Evolutionary conservation across 2,888 invertebrate species (phyloP).

Genomic region (Hanleya hanleyi): DNA sequence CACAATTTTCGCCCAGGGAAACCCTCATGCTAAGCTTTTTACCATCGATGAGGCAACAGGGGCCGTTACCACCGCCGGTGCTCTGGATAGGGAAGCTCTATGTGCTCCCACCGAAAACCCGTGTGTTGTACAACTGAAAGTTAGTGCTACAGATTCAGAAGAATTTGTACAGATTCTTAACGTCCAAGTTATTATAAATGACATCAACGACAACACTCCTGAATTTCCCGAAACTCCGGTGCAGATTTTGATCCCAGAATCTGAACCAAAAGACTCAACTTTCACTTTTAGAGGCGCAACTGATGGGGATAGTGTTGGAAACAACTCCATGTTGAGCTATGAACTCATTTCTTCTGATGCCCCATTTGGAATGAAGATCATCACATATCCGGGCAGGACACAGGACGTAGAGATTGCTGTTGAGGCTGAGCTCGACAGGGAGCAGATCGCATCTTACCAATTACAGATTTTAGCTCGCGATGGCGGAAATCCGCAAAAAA

Average conservation of each 20-base stretch:
- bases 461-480: conserved; percentile 82
- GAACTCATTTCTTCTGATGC: conserved; percentile 23
- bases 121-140: conserved; percentile 36
- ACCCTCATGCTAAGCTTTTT: conserved; percentile 78
- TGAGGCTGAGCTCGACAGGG: conserved; percentile 82
- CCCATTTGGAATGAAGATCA: conserved; percentile 27
- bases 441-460: conserved; percentile 87
- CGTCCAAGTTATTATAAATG: conserved; percentile 43
- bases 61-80: conserved; percentile 83
- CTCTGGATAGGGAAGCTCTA: conserved; percentile 88
- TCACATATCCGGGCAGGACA: conserved; percentile 75
- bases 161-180: conserved; percentile 77
- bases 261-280: conserved; percentile 30
- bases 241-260: conserved; percentile 36
- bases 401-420: conserved; percentile 83
- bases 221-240: conserved; percentile 35
- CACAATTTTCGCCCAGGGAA: conserved; percentile 43
- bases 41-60: conserved; percentile 88
- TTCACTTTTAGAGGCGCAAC: conserved; percentile 76
- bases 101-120: conserved; percentile 66
- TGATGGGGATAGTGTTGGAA: conserved; percentile 84
- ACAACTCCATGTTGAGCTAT: conserved; percentile 83
- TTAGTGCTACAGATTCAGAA: neutral
- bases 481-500: conserved; percentile 46
- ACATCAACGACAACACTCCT: conserved; percentile 58